Evolutionary conservation across 2,113 vertebrate species (phyloP).

Genomic region (Pagrus major): DNA sequence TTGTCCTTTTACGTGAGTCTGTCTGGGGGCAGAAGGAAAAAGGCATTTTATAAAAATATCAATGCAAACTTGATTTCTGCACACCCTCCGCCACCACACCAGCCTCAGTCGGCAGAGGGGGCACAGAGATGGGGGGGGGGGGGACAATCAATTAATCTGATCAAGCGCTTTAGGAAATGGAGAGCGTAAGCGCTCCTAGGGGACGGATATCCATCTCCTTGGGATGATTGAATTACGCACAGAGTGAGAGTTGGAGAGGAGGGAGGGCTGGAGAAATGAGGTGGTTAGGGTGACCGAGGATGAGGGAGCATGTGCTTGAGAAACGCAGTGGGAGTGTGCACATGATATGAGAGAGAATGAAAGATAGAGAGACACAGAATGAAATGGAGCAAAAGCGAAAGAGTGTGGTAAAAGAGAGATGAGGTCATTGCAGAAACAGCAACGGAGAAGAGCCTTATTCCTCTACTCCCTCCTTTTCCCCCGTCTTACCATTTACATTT

Average conservation of each 20-base stretch:
- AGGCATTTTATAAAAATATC: conserved; percentile 85
- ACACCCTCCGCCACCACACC: conserved; percentile 45
- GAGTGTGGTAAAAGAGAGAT: conserved; percentile 57
- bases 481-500: conserved; percentile 61
- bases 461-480: neutral
- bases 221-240: conserved; percentile 87
- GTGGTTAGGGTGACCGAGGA: conserved; percentile 73
- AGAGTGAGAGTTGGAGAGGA: conserved; percentile 74
- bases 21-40: conserved; percentile 67
- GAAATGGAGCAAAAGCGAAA: conserved; percentile 46
- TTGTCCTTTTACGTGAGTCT: conserved; percentile 71
- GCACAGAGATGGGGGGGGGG: conserved; percentile 22
- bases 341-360: conserved; percentile 51
- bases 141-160: conserved; percentile 88
- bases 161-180: conserved; percentile 89
- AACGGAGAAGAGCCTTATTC: conserved; percentile 33
- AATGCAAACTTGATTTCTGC: conserved; percentile 84
- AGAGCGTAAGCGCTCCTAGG: conserved; percentile 86
- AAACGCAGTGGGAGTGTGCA: conserved; percentile 57
- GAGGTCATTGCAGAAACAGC: conserved; percentile 61
- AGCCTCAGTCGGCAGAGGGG: conserved; percentile 55
- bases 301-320: conserved; percentile 66
- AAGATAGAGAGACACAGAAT: conserved; percentile 55
- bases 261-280: conserved; percentile 71
- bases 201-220: conserved; percentile 87